Evolutionary conservation across 2,113 vertebrate genomes (phyloP).

Genomic region (Salvelinus sp.): DNA sequence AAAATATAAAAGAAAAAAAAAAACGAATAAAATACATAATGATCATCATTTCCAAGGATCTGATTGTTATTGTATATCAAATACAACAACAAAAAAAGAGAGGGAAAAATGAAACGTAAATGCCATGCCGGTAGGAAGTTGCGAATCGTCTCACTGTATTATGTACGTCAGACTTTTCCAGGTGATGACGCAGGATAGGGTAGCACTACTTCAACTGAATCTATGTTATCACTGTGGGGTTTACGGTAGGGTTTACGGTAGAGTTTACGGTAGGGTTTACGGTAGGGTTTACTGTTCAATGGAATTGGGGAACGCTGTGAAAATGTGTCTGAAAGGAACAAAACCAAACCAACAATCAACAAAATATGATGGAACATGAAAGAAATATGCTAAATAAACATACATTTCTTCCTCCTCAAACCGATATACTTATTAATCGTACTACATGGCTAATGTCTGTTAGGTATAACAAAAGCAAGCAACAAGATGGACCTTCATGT

Average conservation of each 20-base stretch:
- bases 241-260: not conserved
- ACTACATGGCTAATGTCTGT: conserved; percentile 70
- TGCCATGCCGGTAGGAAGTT: conserved; percentile 82
- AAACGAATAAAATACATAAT: conserved; percentile 70
- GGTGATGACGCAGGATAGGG: not conserved
- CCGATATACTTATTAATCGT: conserved; percentile 69
- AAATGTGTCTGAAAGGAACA: not conserved
- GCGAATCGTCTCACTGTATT: conserved; percentile 71
- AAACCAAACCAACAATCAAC: conserved; percentile 3
- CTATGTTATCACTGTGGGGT: not conserved
- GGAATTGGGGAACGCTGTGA: conserved; percentile 18
- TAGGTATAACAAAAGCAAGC: conserved; percentile 81
- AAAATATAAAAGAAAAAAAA: conserved; percentile 74
- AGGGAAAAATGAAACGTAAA: conserved; percentile 76
- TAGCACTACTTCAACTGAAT: not conserved
- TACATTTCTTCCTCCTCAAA: conserved; percentile 46
- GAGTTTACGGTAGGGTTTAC: not conserved
- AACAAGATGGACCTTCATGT: conserved; percentile 79
- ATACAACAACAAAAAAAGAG: conserved; percentile 42
- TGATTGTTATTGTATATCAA: conserved; percentile 40
- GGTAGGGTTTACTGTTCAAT: not conserved
- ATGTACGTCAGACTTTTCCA: conserved; percentile 23
- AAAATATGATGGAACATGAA: conserved; percentile 8
- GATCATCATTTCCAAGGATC: conserved; percentile 48
- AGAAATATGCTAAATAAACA: conserved; percentile 23